These are phyloP conservation scores for Zoanthus solanderi DNA, from an alignment of 92 coral and sea anemone species.

Conservation along the genomic window DNA sequence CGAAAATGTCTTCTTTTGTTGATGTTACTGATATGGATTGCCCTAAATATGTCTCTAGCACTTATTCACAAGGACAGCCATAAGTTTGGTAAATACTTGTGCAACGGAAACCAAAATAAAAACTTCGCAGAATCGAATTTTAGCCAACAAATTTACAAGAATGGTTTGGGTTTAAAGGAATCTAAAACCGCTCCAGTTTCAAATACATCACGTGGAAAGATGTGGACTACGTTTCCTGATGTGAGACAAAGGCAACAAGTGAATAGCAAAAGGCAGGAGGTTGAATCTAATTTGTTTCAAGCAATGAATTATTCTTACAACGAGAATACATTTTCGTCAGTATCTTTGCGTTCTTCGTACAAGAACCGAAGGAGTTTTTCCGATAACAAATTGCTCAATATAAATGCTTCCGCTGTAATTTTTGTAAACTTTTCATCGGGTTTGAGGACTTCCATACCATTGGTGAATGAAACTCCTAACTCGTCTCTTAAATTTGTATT, in stretches of 20 bases:
- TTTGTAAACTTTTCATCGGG: constrained; percentile 9
- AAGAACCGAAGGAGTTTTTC: not conserved
- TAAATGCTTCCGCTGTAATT: not conserved
- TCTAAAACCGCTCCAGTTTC: not conserved
- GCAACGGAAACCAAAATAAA: constrained; percentile 17
- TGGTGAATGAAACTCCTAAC: not conserved
- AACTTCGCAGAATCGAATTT: constrained; percentile 16
- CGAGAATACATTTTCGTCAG: not conserved
- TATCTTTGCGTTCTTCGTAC: not conserved
- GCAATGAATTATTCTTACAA: constrained; percentile 19
- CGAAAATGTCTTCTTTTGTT: constrained; percentile 74
- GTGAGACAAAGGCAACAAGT: constrained; percentile 13
- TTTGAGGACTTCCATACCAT: not conserved
- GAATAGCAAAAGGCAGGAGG: not conserved
- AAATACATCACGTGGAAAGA: constrained; percentile 1
- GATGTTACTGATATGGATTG: constrained; percentile 70
- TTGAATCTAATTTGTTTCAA: not conserved
- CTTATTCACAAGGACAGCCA: constrained; percentile 60
- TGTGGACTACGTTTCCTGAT: not conserved
- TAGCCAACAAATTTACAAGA: constrained; percentile 7
- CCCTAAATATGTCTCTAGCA: constrained; percentile 75
- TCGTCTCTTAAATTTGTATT: not conserved
- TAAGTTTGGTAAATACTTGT: constrained; percentile 67
- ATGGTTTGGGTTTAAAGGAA: not conserved
- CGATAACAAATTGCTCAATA: not conserved